Conservation (phyloP, 2,888 invertebrate genomes). For the Coleophora deauratella region DNA sequence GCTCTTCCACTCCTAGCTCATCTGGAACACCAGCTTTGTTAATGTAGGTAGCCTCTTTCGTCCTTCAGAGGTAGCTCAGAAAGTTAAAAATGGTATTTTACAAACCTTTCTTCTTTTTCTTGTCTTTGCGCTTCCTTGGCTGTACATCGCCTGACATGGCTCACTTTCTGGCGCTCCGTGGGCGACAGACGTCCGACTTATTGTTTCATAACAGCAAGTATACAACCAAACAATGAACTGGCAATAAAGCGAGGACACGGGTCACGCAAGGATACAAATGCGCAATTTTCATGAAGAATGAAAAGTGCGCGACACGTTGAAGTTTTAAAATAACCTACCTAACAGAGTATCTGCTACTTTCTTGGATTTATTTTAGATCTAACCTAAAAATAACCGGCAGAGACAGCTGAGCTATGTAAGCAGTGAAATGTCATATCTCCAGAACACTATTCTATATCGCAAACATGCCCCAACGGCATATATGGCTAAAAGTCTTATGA, state of each 20-base stretch:
- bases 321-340: slow-evolving; percentile 69
- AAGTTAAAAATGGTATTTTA: slow-evolving; percentile 20
- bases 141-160: slow-evolving; percentile 91
- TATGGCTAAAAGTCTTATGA: too few relatives aligned
- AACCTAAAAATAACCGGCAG: slow-evolving; percentile 71
- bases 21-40: slow-evolving; percentile 34
- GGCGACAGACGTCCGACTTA: slow-evolving; percentile 55
- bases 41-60: too few relatives aligned
- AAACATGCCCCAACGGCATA: too few relatives aligned
- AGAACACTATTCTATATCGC: too few relatives aligned
- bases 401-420: slow-evolving; percentile 63
- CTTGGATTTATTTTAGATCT: slow-evolving; percentile 70
- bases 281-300: slow-evolving; percentile 57
- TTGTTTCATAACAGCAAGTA: slow-evolving; percentile 70
- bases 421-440: too few relatives aligned
- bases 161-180: slow-evolving; percentile 54
- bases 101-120: slow-evolving; percentile 85
- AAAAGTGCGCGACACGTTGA: slow-evolving; percentile 49
- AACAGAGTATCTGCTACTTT: slow-evolving; percentile 48
- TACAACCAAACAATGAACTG: slow-evolving; percentile 52
- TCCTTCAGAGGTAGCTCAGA: too few relatives aligned
- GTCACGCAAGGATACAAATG: slow-evolving; percentile 46
- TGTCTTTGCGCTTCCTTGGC: slow-evolving; percentile 89
- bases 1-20: slow-evolving; percentile 61
- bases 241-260: slow-evolving; percentile 31